Percentiles rank a stretch among this genome's conserved stretches.
Conservation (phyloP, 2,113 vertebrate genomes). For the Hippotragus niger region DNA sequence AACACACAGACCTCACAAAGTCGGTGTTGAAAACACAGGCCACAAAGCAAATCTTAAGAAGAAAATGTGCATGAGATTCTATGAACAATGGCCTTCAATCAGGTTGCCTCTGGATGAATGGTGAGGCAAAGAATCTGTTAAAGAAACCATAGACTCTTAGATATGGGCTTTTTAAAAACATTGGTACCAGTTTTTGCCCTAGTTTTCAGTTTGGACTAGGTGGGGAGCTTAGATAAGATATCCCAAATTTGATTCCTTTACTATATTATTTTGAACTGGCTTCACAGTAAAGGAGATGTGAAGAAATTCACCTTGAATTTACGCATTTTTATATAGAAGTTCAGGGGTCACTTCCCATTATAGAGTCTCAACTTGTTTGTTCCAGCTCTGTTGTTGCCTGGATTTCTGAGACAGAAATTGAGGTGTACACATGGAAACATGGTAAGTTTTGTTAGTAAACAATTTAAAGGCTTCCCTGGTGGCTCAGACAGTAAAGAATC, state of each 20-base stretch:
- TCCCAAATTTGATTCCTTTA: neutral
- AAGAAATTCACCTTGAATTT: neutral
- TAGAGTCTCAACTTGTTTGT: neutral
- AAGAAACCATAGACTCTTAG: neutral
- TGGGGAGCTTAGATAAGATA: neutral
- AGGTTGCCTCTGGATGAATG: neutral
- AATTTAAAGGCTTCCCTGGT: neutral
- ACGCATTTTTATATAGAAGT: neutral
- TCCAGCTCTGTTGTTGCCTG: neutral
- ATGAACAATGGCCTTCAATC: neutral
- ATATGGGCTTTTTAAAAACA: neutral
- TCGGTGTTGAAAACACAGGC: neutral
- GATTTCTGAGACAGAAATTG: neutral
- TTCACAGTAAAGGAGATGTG: neutral
- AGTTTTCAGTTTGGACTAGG: neutral
- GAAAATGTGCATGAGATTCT: neutral
- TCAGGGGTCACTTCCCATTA: neutral
- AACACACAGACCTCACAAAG: neutral
- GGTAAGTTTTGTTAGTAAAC: neutral
- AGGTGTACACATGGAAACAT: neutral
- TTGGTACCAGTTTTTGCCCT: neutral
- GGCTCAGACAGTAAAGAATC: neutral
- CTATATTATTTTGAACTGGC: neutral
- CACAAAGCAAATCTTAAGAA: neutral
- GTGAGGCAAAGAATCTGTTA: neutral